Base-by-base conservation (phyloP, 2,113 vertebrate genomes). In the Lasiurus cinereus region DNA sequence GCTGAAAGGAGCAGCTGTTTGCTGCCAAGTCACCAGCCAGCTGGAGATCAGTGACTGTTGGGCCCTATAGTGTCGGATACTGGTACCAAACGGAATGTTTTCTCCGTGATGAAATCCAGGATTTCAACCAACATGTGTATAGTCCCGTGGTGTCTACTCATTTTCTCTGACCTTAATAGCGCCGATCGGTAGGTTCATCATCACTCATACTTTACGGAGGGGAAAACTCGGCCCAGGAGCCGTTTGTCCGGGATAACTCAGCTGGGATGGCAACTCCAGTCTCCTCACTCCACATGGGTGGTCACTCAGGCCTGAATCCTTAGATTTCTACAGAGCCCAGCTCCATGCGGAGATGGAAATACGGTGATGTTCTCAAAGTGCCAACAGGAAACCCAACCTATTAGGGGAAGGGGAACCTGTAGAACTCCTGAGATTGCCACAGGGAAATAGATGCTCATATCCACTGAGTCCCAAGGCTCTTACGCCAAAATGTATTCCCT, bases 371-470 rank as follows among this genome's bases (percentile, higher is more conserved):
- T 93, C 93, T 94, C 5, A 48, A 89, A 70, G 54, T 83, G 79
- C 90, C 56, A 95, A 93, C 64, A 95, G 74, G 86, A 96, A 96
- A 82, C 83, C 62, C 22, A 56, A 74, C 72, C 39, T n/a, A 48
- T 46, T 5, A 4, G 52, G 33, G 16, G 27, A 29, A 22, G 46
- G 27, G 12, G 67, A 56, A 46, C 66, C 33, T 83, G 4, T 83
- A 78, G 86, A 64, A 83, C 66, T 79, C 83, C 87, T 84, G 64
- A 77, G 70, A 64, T 76, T 27, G 72, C 52, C 36, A 12, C 36
- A 89, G 69, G 54, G 29, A 87, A 95, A 50, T 88, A n/a, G 59
- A 88, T 83, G 74, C 43, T 84, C 56, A 52, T 18, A 39, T 78
- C n/a, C 43, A 21, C 91, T 91, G 91, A 91, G 31, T 83, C 52